A percentile compares a stretch with the other conserved stretches of the same genome.
Conservation (phyloP, 92 coral and sea anemone genomes). For the Isaurus tuberculatus region DNA sequence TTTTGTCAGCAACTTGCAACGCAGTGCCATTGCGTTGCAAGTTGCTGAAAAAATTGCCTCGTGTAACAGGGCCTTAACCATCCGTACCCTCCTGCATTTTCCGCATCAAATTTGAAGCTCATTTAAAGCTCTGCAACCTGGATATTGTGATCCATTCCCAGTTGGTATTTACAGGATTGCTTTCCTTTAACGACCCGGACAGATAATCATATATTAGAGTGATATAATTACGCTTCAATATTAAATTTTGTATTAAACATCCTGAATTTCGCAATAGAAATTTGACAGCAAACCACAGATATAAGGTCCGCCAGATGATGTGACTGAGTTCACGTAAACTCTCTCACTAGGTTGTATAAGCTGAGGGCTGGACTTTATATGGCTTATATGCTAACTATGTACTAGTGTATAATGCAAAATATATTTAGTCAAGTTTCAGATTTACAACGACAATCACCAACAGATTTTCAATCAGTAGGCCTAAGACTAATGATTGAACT, state of each 20-base stretch:
- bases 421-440: background rate
- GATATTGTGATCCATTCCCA: constrained; percentile 24
- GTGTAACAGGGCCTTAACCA: no score
- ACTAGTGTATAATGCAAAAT: constrained; percentile 39
- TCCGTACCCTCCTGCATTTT: constrained; percentile 35
- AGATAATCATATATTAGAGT: constrained; percentile 17
- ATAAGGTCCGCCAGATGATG: constrained; percentile 15
- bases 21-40: no score
- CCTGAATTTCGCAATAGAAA: constrained; percentile 25
- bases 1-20: no score
- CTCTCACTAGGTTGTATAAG: constrained; percentile 42
- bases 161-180: constrained; percentile 32
- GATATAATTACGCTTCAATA: background rate
- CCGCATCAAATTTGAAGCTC: constrained; percentile 28
- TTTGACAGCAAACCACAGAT: constrained; percentile 5
- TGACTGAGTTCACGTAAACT: constrained; percentile 38
- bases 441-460: constrained; percentile 13
- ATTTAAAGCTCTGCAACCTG: constrained; percentile 21
- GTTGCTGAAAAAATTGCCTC: no score
- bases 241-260: constrained; percentile 32
- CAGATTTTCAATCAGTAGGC: constrained; percentile 11
- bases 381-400: constrained; percentile 17
- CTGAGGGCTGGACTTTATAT: constrained; percentile 25
- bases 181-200: constrained; percentile 22
- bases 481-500: constrained; percentile 31